These are phyloP conservation scores for Pycnonotus jocosus DNA, from an alignment of 2,113 vertebrate species.

Conservation along the genomic window DNA sequence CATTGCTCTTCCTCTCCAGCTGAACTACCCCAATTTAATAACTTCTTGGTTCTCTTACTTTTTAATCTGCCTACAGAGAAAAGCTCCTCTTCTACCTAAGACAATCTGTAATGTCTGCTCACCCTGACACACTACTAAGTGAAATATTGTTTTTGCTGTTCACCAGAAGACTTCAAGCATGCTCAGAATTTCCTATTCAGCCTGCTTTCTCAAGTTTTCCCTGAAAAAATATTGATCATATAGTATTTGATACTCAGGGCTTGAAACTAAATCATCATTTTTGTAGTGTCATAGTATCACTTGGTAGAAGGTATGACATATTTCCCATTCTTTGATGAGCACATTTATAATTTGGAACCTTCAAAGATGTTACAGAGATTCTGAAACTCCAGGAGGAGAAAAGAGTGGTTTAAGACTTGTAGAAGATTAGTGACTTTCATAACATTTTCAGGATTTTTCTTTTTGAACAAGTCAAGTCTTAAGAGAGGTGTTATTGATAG, in stretches of 20 bases:
- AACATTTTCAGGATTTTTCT: neutral
- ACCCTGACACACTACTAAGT: neutral
- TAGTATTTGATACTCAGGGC: neutral
- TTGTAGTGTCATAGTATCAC: neutral
- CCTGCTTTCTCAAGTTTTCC: neutral
- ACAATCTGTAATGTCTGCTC: neutral
- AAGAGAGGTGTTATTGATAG: constrained; percentile 10
- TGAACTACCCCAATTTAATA: neutral
- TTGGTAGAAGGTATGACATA: neutral
- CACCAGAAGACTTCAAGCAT: neutral
- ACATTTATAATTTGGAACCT: neutral
- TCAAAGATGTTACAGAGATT: neutral
- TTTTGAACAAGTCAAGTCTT: neutral
- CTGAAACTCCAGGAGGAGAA: neutral
- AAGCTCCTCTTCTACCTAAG: neutral
- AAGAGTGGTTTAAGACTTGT: neutral
- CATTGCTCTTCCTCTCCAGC: neutral
- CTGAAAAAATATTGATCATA: neutral
- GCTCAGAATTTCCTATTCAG: neutral
- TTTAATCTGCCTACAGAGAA: neutral
- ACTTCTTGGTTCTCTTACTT: neutral
- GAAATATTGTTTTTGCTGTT: neutral
- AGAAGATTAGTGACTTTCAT: neutral
- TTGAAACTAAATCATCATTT: neutral
- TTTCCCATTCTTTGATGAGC: neutral